These are phyloP conservation scores for Tetragonula carbonaria DNA, from an alignment of 2,888 invertebrate species.

Conservation along the genomic window DNA sequence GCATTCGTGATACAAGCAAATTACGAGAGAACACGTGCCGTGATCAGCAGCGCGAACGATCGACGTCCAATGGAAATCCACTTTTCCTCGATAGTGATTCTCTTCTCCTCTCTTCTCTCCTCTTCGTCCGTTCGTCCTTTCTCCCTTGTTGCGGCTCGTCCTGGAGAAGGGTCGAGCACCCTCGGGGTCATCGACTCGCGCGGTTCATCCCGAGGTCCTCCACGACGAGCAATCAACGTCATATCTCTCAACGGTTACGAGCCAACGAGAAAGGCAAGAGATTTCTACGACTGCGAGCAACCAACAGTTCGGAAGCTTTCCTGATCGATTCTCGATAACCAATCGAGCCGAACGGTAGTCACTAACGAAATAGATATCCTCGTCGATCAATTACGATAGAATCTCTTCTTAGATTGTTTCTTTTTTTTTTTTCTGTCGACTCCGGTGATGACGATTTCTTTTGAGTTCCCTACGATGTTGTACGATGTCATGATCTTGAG, in stretches of 20 bases:
- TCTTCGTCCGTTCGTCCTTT: neutral
- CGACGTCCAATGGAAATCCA: conserved; percentile 56
- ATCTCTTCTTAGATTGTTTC: conserved; percentile 1
- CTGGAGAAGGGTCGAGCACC: conserved; percentile 53
- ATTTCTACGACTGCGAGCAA: conserved; percentile 66
- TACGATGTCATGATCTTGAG: neutral
- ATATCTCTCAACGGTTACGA: conserved; percentile 71
- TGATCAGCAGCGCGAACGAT: conserved; percentile 18
- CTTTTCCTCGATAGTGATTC: conserved; percentile 27
- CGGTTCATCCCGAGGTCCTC: conserved; percentile 66
- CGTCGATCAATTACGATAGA: conserved; percentile 60
- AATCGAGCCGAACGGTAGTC: conserved; percentile 62
- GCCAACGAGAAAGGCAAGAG: conserved; percentile 60
- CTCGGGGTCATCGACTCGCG: conserved; percentile 65
- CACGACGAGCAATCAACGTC: conserved; percentile 75
- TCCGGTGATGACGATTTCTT: conserved; percentile 6
- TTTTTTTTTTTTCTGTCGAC: conserved; percentile 18
- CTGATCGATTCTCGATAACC: conserved; percentile 69
- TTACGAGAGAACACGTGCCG: conserved; percentile 25
- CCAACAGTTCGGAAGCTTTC: conserved; percentile 59
- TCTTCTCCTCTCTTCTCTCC: neutral
- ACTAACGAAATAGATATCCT: conserved; percentile 60
- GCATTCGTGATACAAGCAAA: neutral
- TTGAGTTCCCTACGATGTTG: neutral
- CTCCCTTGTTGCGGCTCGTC: conserved; percentile 19